Percentiles rank a stretch among this genome's conserved stretches.
Evolutionary conservation across 2,888 invertebrate species (phyloP).

Genomic region (Eucera pruinosa): DNA sequence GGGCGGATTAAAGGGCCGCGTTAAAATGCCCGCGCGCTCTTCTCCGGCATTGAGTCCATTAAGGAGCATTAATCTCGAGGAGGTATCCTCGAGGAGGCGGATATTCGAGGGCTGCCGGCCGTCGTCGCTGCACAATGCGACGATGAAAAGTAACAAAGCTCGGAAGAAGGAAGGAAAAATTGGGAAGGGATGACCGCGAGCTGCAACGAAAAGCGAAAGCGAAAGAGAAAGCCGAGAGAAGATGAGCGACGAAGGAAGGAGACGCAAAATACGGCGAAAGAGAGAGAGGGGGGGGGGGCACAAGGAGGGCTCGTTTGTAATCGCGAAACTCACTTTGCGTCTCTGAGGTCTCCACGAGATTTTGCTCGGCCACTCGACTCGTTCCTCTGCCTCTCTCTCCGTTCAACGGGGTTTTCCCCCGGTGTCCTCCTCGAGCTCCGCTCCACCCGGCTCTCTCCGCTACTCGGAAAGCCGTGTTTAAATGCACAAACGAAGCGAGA

Average conservation of each 20-base stretch:
- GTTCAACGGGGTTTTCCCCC: constrained; percentile 33
- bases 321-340: constrained; percentile 73
- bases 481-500: constrained; percentile 82
- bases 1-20: constrained; percentile 57
- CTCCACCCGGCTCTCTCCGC: constrained; percentile 55
- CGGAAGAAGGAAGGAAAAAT: constrained; percentile 29
- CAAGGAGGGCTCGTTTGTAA: constrained; percentile 70
- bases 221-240: constrained; percentile 12
- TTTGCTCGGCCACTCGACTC: constrained; percentile 76
- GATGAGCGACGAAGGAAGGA: constrained; percentile 3
- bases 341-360: constrained; percentile 68
- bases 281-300: not conserved
- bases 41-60: constrained; percentile 66
- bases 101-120: constrained; percentile 58
- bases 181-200: constrained; percentile 23
- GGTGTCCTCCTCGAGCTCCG: constrained; percentile 34
- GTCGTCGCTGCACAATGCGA: constrained; percentile 57
- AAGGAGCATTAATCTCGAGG: constrained; percentile 71
- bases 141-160: constrained; percentile 67
- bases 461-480: constrained; percentile 80
- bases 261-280: not conserved
- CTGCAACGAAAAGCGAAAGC: constrained; percentile 9
- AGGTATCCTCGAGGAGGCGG: constrained; percentile 63
- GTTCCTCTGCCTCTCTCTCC: constrained; percentile 70
- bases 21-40: constrained; percentile 60